Evolutionary conservation across 2,113 vertebrate species (phyloP).

Genomic region (Tachysurus fulvidraco): DNA sequence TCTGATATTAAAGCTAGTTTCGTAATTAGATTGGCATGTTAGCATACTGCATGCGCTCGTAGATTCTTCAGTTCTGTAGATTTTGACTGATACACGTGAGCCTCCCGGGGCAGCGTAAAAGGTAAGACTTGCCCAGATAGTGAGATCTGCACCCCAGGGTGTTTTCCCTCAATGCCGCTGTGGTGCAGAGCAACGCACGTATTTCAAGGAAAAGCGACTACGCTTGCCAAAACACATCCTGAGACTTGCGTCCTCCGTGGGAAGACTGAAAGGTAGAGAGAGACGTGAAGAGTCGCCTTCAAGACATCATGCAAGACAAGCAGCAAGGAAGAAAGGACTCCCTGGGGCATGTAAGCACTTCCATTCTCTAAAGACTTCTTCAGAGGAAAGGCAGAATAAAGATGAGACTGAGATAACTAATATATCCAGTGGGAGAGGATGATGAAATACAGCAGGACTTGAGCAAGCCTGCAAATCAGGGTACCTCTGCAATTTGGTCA

Average conservation of each 20-base stretch:
- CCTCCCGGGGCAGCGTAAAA: background rate
- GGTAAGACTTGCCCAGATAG: background rate
- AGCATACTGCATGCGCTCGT: background rate
- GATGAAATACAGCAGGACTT: background rate
- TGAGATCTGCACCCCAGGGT: background rate
- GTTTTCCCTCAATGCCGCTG: background rate
- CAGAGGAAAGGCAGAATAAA: background rate
- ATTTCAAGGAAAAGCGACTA: conserved; percentile 11
- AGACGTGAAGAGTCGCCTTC: conserved; percentile 25
- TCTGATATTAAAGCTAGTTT: background rate
- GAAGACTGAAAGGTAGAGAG: conserved; percentile 29
- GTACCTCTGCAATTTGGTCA: background rate
- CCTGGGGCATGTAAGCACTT: conserved; percentile 3
- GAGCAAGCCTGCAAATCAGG: background rate
- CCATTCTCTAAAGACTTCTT: conserved; percentile 17
- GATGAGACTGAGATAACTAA: background rate
- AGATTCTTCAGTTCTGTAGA: background rate
- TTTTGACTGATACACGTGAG: background rate
- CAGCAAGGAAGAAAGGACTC: conserved; percentile 1
- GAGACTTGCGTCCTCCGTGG: background rate
- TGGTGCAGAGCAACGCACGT: background rate
- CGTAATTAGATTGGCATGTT: too few relatives aligned
- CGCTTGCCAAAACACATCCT: conserved; percentile 6
- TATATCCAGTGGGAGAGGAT: background rate
- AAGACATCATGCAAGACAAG: conserved; percentile 10